Base-by-base conservation (phyloP, 2,888 invertebrate genomes). In the Pollenia labialis region DNA sequence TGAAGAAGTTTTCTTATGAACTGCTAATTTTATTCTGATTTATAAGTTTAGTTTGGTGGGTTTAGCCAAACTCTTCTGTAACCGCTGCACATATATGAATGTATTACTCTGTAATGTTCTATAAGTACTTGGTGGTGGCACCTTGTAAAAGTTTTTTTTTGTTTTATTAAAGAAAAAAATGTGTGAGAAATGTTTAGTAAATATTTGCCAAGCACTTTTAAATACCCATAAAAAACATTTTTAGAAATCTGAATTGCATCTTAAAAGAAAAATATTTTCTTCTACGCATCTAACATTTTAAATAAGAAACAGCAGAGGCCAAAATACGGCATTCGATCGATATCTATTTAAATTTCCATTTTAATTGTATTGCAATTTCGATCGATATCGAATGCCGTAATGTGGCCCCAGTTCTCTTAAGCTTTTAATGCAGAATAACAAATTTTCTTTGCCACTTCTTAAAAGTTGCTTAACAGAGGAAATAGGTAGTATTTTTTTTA, bases 161-260 rank as follows among this genome's bases (percentile, higher is more conserved):
- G 4, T 6, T 32, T 32, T 32, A 3, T 32, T 32, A 2, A 4
- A 32, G 0, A 32, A 32, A 32, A 32, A 81, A 68, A 75, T 60
- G 75, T 81, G 68, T 75, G 68, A 81, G 81, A 81, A 75, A 58
- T 75, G 50, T 60, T 66, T 23, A 32, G 50, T 69, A 68, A 81
- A 81, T 81, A 81, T 68, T 69, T 81, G 74, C 68, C 42, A 60
- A 60, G 32, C 75, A 69, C 81, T 81, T 60, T 75, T 58, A 42
- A 50, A 18, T 40, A n/a, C n/a, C n/a, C n/a, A 32, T 32, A 7
- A 16, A 58, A 48, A 14, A 32, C 11, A 18, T 58, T 4, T 56
- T 46, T 56, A 46, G 16, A 60, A 48, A 32, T 48, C 32, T 32
- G 32, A 32, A 32, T 60, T 18, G n/a, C 56, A 56, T 62, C 80